Evolutionary conservation across 2,797 vertebrate genomes (phyloP).

Genomic region (Phrynocephalus vlangalii): DNA sequence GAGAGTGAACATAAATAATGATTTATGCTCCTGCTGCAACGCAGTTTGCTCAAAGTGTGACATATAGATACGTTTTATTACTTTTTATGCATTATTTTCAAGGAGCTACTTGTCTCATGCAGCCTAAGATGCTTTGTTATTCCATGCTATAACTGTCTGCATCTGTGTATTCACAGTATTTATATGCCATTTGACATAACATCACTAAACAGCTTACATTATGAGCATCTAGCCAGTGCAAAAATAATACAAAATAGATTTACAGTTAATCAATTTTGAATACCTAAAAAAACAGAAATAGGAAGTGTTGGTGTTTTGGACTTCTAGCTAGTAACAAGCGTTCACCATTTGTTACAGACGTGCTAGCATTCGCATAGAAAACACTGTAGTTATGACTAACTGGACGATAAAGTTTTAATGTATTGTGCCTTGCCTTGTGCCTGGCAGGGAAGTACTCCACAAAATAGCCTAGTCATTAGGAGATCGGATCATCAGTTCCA

Average conservation of each 20-base stretch:
- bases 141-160: too few relatives aligned
- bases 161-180: too few relatives aligned
- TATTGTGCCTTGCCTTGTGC: neutral
- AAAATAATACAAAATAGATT: too few relatives aligned
- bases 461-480: too few relatives aligned
- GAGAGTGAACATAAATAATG: neutral
- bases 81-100: neutral
- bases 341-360: neutral
- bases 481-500: neutral
- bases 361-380: neutral
- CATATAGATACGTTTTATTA: too few relatives aligned
- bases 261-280: too few relatives aligned
- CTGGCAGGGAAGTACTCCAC: neutral
- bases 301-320: too few relatives aligned
- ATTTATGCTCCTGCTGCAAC: neutral
- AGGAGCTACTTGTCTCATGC: neutral
- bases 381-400: neutral
- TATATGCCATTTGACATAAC: too few relatives aligned
- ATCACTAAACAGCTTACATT: too few relatives aligned
- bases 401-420: neutral
- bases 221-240: too few relatives aligned
- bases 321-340: too few relatives aligned
- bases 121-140: neutral
- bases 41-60: neutral
- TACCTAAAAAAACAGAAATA: too few relatives aligned